Conservation (phyloP, 2,888 invertebrate species). For the Nomada fabriciana region DNA sequence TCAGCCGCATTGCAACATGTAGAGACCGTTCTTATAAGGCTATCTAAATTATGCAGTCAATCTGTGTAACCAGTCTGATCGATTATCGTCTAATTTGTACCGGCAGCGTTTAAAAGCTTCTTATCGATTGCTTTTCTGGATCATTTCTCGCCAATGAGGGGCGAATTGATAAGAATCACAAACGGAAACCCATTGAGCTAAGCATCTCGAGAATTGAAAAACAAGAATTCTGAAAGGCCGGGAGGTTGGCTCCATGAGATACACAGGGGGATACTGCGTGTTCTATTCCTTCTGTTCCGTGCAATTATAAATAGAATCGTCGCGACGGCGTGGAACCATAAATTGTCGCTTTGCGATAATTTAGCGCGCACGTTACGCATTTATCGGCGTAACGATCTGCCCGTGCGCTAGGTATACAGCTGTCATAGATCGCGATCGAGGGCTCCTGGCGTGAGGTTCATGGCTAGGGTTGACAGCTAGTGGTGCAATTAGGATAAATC, state of each 20-base stretch:
- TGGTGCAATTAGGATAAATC: constrained; percentile 53
- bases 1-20: background rate
- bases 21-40: constrained; percentile 8
- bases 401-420: constrained; percentile 45
- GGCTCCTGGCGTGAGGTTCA: constrained; percentile 27
- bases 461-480: constrained; percentile 1
- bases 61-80: constrained; percentile 37
- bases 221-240: constrained; percentile 1
- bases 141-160: constrained; percentile 33
- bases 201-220: constrained; percentile 42
- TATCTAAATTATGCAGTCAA: constrained; percentile 53
- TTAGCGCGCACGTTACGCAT: constrained; percentile 71
- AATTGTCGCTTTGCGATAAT: constrained; percentile 78
- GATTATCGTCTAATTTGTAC: constrained; percentile 51
- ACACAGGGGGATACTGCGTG: background rate
- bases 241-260: background rate
- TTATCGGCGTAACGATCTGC: constrained; percentile 61
- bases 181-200: constrained; percentile 18
- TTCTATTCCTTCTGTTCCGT: constrained; percentile 42
- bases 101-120: constrained; percentile 1
- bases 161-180: constrained; percentile 10
- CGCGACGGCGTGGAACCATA: constrained; percentile 79
- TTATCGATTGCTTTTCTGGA: constrained; percentile 38
- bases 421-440: constrained; percentile 55
- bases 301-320: constrained; percentile 80